Evolutionary conservation across 2,888 invertebrate genomes (phyloP).

Genomic region (Cremastinae sp.): DNA sequence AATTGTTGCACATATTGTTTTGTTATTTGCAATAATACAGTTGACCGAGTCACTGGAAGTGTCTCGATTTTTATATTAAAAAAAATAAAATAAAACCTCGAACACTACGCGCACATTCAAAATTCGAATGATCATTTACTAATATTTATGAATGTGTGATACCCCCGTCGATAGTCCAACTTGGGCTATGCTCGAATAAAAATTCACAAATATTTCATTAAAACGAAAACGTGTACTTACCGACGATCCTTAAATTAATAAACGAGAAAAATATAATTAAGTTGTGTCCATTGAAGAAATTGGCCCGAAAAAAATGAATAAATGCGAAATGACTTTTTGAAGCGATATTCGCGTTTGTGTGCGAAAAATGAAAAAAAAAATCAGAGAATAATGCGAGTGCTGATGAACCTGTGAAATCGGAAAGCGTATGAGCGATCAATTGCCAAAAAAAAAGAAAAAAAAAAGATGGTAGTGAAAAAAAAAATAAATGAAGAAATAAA

Average conservation of each 20-base stretch:
- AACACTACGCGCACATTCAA: too few species aligned
- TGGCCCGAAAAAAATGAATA: background rate
- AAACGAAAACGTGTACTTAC: too few species aligned
- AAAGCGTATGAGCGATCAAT: conserved; percentile 54
- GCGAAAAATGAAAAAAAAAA: conserved; percentile 10
- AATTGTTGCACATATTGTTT: conserved; percentile 42
- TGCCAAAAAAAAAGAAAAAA: conserved; percentile 54
- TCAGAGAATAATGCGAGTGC: conserved; percentile 23
- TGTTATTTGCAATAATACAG: conserved; percentile 33
- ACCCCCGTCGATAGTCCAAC: too few species aligned
- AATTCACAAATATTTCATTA: too few species aligned
- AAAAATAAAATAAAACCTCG: too few species aligned
- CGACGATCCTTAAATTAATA: too few species aligned
- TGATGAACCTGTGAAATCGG: conserved; percentile 48
- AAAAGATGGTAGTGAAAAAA: conserved; percentile 22
- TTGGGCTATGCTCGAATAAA: too few species aligned
- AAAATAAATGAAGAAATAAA: conserved; percentile 11
- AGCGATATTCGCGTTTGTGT: background rate
- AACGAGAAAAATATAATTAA: too few species aligned
- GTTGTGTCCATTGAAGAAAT: too few species aligned
- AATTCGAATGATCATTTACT: too few species aligned
- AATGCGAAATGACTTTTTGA: conserved; percentile 1
- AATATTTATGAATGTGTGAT: too few species aligned
- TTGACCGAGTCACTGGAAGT: conserved; percentile 16
- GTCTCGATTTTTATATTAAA: conserved; percentile 31